phyloP scores from a whole-genome alignment of 2,888 invertebrate genomes.

The Chorisops tibialis region DNA sequence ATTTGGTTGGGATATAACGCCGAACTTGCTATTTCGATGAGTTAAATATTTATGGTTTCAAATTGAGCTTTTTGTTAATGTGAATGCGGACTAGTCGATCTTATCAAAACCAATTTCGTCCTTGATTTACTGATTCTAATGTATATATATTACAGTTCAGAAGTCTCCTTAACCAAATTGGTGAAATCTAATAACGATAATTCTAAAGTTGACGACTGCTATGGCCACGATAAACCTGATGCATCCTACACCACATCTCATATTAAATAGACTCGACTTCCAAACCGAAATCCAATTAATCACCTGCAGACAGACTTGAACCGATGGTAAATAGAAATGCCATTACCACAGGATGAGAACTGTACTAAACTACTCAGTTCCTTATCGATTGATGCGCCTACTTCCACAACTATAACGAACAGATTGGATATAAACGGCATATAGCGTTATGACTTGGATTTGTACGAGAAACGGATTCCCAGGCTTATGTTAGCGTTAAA shows the following conservation, averaged over 20 bases:
- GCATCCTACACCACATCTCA: conserved; percentile 8
- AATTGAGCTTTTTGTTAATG: too few relatives aligned
- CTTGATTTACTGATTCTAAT: too few relatives aligned
- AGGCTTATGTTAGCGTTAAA: neutral
- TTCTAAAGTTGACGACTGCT: neutral
- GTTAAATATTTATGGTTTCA: too few relatives aligned
- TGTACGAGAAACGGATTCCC: neutral
- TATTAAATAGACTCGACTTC: conserved; percentile 16
- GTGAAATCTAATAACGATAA: neutral
- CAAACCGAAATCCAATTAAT: conserved; percentile 16
- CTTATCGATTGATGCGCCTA: neutral
- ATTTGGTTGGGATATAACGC: too few relatives aligned
- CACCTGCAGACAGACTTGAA: neutral
- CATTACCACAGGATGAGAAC: neutral
- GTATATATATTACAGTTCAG: too few relatives aligned
- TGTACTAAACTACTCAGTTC: neutral
- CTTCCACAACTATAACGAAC: too few relatives aligned
- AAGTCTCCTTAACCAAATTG: neutral
- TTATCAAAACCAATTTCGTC: neutral
- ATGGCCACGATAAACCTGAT: conserved; percentile 14
- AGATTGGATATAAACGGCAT: too few relatives aligned
- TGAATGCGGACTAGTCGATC: too few relatives aligned
- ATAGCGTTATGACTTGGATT: neutral
- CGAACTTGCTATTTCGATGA: too few relatives aligned
- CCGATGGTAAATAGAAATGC: neutral